Conservation (phyloP, 2,797 vertebrate genomes). For the Vireo griseus region DNA sequence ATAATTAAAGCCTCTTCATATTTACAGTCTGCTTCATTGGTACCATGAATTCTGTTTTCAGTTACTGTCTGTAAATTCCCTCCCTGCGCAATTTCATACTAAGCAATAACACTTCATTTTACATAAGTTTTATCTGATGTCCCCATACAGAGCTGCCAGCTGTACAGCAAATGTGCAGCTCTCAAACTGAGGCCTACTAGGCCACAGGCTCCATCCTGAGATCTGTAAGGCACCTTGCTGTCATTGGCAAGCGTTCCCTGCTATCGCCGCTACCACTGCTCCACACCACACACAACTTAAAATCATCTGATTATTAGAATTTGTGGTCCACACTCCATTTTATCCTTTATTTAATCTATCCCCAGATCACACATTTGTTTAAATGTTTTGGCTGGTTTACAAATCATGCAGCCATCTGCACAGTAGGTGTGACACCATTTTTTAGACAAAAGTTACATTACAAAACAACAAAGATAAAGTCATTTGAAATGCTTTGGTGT, state of each 20-base stretch:
- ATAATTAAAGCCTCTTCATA: conserved; percentile 79
- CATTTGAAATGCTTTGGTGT: conserved; percentile 81
- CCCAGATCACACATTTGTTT: conserved; percentile 83
- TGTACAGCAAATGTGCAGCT: conserved; percentile 93
- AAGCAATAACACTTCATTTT: conserved; percentile 86
- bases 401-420: conserved; percentile 85
- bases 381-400: conserved; percentile 89
- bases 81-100: conserved; percentile 74
- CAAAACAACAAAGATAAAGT: conserved; percentile 84
- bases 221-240: conserved; percentile 84
- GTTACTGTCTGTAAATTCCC: conserved; percentile 78
- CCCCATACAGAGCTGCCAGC: conserved; percentile 95
- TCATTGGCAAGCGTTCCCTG: conserved; percentile 74
- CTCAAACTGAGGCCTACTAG: conserved; percentile 91
- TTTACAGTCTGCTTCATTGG: conserved; percentile 76
- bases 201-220: conserved; percentile 89
- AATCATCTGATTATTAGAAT: conserved; percentile 82
- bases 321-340: conserved; percentile 78
- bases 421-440: conserved; percentile 81
- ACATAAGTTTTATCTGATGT: conserved; percentile 90
- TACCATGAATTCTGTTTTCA: conserved; percentile 76
- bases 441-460: conserved; percentile 81
- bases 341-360: conserved; percentile 82
- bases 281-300: conserved; percentile 77
- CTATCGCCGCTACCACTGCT: conserved; percentile 68